Percentiles rank a stretch among this genome's conserved stretches.
Evolutionary conservation across 2,888 invertebrate genomes (phyloP).

Genomic region (Macaria notata): DNA sequence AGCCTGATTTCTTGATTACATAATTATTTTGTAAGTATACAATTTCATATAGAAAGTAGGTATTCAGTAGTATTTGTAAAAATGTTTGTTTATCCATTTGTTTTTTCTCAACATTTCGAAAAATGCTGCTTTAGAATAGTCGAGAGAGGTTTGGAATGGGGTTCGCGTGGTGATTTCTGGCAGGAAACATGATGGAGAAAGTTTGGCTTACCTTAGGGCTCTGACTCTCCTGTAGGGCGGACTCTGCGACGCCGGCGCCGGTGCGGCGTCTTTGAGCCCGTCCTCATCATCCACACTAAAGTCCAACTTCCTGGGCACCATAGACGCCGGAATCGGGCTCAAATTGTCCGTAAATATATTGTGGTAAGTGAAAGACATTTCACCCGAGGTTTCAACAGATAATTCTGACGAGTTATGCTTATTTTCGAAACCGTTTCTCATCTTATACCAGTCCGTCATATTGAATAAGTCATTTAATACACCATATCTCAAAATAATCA

Average conservation of each 20-base stretch:
- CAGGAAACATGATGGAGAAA: slow-evolving; percentile 34
- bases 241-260: slow-evolving; percentile 61
- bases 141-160: too few relatives aligned
- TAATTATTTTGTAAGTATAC: neutral
- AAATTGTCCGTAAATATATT: slow-evolving; percentile 79
- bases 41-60: too few relatives aligned
- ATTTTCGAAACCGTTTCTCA: slow-evolving; percentile 63
- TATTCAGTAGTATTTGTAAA: too few relatives aligned
- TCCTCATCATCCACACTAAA: slow-evolving; percentile 78
- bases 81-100: too few relatives aligned
- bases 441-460: slow-evolving; percentile 76
- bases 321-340: slow-evolving; percentile 78
- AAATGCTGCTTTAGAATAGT: too few relatives aligned
- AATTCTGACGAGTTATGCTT: slow-evolving; percentile 78
- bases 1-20: slow-evolving; percentile 1
- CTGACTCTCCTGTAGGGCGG: slow-evolving; percentile 84
- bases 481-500: slow-evolving; percentile 60
- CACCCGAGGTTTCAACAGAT: slow-evolving; percentile 83
- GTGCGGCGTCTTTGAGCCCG: slow-evolving; percentile 58
- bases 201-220: slow-evolving; percentile 73
- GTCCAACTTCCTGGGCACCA: slow-evolving; percentile 83
- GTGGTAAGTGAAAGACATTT: slow-evolving; percentile 84
- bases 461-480: slow-evolving; percentile 57
- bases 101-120: too few relatives aligned
- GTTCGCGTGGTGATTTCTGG: slow-evolving; percentile 49